These are phyloP conservation scores for Hypanus sabinus DNA, from an alignment of 2,113 vertebrate species.

Conservation along the genomic window DNA sequence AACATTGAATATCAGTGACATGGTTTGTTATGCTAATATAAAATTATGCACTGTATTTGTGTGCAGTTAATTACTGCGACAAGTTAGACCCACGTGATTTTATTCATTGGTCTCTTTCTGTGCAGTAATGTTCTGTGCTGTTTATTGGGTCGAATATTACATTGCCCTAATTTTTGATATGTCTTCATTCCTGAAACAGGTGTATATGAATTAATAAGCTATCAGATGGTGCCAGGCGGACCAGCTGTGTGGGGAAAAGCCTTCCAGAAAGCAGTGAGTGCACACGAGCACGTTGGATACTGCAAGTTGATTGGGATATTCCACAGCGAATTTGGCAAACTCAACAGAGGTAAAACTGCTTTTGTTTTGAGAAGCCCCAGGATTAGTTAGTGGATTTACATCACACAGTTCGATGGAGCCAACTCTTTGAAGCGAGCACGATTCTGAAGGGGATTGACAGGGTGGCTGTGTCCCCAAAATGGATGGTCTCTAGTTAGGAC, in stretches of 20 bases:
- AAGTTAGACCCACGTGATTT: not conserved
- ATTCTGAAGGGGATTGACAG: too few species aligned
- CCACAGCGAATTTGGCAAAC: slow-evolving; percentile 71
- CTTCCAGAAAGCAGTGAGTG: slow-evolving; percentile 62
- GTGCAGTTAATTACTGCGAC: not conserved
- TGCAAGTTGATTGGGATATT: slow-evolving; percentile 73
- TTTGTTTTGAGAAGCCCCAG: not conserved
- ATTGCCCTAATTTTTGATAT: too few species aligned
- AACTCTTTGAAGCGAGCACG: too few species aligned
- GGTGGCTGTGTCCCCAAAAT: too few species aligned
- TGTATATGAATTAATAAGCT: slow-evolving; percentile 74
- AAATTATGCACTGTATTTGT: not conserved
- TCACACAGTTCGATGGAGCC: too few species aligned
- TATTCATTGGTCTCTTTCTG: not conserved
- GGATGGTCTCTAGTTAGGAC: too few species aligned
- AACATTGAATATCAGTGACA: not conserved
- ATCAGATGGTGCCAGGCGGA: slow-evolving; percentile 81
- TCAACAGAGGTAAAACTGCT: slow-evolving; percentile 68
- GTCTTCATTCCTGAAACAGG: slow-evolving; percentile 53
- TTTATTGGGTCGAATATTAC: too few species aligned
- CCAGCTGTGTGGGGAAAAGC: slow-evolving; percentile 71
- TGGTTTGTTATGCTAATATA: not conserved
- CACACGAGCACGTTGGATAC: slow-evolving; percentile 70
- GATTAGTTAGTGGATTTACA: not conserved
- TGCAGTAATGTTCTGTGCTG: not conserved